phyloP scores from a whole-genome alignment of 2,113 vertebrate genomes.

The Seriola rivoliana region DNA sequence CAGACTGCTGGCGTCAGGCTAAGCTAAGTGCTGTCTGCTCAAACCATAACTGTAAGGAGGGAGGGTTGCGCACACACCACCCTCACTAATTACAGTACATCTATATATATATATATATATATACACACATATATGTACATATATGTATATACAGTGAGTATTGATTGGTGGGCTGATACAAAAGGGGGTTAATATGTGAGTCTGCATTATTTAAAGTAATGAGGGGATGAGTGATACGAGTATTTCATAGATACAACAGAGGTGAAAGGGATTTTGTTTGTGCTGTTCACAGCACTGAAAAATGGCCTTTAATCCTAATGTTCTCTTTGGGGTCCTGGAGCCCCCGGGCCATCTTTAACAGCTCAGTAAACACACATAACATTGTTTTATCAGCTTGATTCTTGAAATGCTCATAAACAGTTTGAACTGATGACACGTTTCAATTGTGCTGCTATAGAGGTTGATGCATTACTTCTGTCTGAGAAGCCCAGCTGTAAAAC shows the following conservation, averaged over 20 bases:
- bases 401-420: background rate
- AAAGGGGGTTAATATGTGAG: slow-evolving; percentile 11
- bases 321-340: background rate
- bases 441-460: background rate
- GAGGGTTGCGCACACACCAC: slow-evolving; percentile 43
- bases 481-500: background rate
- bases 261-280: background rate
- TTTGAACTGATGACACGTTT: background rate
- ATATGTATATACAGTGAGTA: no score
- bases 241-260: background rate
- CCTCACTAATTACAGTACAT: slow-evolving; percentile 27
- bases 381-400: background rate
- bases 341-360: background rate
- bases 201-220: slow-evolving; percentile 24
- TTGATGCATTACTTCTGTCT: background rate
- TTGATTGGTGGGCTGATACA: background rate
- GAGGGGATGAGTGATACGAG: background rate
- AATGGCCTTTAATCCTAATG: background rate
- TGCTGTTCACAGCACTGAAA: background rate
- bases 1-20: slow-evolving; percentile 75
- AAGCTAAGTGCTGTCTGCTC: slow-evolving; percentile 79
- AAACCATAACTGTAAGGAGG: slow-evolving; percentile 53
- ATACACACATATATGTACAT: no score
- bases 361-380: background rate
- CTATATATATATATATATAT: no score